Evolutionary conservation across 2,113 vertebrate genomes (phyloP).

Genomic region (Muntiacus reevesi): DNA sequence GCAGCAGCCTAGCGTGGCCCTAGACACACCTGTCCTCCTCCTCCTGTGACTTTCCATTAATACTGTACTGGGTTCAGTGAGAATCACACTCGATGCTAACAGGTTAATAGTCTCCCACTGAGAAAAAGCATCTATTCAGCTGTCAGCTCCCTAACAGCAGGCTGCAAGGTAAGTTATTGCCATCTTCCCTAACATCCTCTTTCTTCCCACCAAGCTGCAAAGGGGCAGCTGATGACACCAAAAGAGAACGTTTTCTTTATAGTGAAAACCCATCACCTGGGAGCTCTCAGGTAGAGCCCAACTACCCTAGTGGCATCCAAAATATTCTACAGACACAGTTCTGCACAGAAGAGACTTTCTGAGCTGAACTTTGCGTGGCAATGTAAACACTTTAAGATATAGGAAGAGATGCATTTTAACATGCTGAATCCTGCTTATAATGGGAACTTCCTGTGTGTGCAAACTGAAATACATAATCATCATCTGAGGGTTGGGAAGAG

Average conservation of each 20-base stretch:
- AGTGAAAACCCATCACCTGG: neutral
- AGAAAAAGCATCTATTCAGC: slow-evolving; percentile 60
- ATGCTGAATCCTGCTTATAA: neutral
- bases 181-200: slow-evolving; percentile 36
- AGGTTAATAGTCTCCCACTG: slow-evolving; percentile 57
- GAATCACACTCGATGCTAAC: slow-evolving; percentile 24
- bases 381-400: neutral
- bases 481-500: neutral
- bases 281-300: neutral
- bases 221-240: neutral
- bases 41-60: slow-evolving; percentile 35
- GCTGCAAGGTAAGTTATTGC: slow-evolving; percentile 47
- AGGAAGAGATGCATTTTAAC: neutral
- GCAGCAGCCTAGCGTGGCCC: neutral
- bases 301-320: neutral
- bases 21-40: neutral
- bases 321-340: neutral
- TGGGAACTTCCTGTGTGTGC: neutral
- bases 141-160: slow-evolving; percentile 45
- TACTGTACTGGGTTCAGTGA: slow-evolving; percentile 5
- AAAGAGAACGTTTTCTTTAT: slow-evolving; percentile 15
- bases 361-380: neutral
- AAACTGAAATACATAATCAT: neutral
- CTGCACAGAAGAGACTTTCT: neutral
- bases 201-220: slow-evolving; percentile 24